Base-by-base conservation (phyloP, 2,888 invertebrate species). In the Omphaloscelis lunosa region DNA sequence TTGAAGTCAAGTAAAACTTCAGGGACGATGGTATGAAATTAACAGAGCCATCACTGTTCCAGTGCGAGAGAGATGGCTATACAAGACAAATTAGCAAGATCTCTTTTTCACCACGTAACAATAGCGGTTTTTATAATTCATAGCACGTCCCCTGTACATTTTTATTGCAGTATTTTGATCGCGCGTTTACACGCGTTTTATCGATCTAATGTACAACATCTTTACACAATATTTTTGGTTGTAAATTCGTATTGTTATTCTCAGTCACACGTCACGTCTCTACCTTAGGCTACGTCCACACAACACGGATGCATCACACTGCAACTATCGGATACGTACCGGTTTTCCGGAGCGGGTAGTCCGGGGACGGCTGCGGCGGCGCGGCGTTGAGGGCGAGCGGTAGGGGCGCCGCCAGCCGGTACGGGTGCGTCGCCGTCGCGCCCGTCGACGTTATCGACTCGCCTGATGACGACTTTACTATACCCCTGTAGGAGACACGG, bases 261-360 rank as follows among this genome's bases (percentile, higher is more conserved):
- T 61, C 56, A 73, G 51, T 62, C 27, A 39, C 27, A 58, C 61
- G 53, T 62, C 34, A 63, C 73, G 58, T n/a, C 56, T 69, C 27
- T n/a, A 29, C 17, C 56, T 34, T 3, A 53, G 62, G 58, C 72
- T 66, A 51, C 6, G 58, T 20, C 17, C 71, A 87, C 80, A 81
- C 80, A 75, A 82, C 75, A 80, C 67, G 75, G 86, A 86, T 88
- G 87, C 88, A 85, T 12, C 17, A 58, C 58, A 51, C 74, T 1
- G 69, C 17, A 15, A 27, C 5, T 2, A 12, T 2, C 2, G 11
- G 29, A 11, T 15, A 91, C 97, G 95, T 96, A 99, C 99, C 99
- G 97, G 99, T 99, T 97, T 99, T 99, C 90, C 99, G 96, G 65
- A 99, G 97, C 71, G 99, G 99, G 96, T 99, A 99, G 97, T 99